phyloP scores from a whole-genome alignment of 2,888 invertebrate species.

The Drepana falcataria region DNA sequence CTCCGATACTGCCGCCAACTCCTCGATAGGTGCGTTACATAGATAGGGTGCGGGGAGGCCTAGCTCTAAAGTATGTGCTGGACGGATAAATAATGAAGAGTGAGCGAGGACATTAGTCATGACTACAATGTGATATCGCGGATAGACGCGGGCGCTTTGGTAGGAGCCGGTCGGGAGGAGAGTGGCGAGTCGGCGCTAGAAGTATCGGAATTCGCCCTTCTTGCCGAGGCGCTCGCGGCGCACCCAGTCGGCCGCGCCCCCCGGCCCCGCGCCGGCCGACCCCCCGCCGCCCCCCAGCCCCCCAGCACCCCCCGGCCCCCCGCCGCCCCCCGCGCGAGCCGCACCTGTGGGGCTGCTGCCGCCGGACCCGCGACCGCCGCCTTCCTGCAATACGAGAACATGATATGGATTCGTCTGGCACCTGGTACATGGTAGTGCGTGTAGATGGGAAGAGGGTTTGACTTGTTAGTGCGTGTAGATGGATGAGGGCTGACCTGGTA shows the following conservation, averaged over 20 bases:
- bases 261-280: slow-evolving; percentile 41
- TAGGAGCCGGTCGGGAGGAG: background rate
- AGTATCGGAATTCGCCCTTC: slow-evolving; percentile 96
- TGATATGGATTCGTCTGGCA: no score
- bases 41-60: background rate
- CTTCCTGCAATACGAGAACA: slow-evolving; percentile 49
- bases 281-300: slow-evolving; percentile 63
- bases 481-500: slow-evolving; percentile 82
- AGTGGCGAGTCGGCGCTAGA: slow-evolving; percentile 73
- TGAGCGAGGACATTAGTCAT: slow-evolving; percentile 6
- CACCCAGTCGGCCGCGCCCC: slow-evolving; percentile 88
- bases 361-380: slow-evolving; percentile 56
- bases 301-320: slow-evolving; percentile 58
- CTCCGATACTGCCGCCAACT: slow-evolving; percentile 19
- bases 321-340: slow-evolving; percentile 55
- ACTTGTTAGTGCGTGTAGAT: slow-evolving; percentile 82
- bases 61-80: no score
- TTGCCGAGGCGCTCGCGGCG: slow-evolving; percentile 93
- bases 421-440: slow-evolving; percentile 59
- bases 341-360: slow-evolving; percentile 67
- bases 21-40: slow-evolving; percentile 13
- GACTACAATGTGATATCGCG: slow-evolving; percentile 1
- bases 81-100: background rate
- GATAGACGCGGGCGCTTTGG: background rate
- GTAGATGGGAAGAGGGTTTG: slow-evolving; percentile 87